Percentiles rank a stretch among this genome's conserved stretches.
Evolutionary conservation across 1,140 invertebrate species (phyloP).

Genomic region (Gonatopus flavifemur): DNA sequence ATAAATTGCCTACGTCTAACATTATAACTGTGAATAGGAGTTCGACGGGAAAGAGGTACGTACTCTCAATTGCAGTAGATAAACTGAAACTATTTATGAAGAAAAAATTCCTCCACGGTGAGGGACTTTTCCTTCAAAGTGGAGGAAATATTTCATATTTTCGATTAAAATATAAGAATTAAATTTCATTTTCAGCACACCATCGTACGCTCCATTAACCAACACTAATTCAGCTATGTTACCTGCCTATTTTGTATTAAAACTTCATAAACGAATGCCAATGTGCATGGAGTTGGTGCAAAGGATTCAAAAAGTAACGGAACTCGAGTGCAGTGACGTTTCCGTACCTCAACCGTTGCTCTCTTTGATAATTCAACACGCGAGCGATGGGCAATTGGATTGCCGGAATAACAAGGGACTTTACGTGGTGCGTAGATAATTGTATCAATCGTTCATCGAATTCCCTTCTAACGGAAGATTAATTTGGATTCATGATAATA

Average conservation of each 20-base stretch:
- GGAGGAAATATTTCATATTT: neutral
- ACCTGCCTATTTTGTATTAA: slow-evolving; percentile 88
- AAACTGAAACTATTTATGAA: too few relatives aligned
- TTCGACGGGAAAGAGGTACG: slow-evolving; percentile 75
- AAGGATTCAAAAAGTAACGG: slow-evolving; percentile 73
- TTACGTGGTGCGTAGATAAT: slow-evolving; percentile 69
- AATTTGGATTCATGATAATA: neutral
- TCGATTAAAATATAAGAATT: neutral
- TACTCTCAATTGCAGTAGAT: too few relatives aligned
- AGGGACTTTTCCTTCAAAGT: neutral
- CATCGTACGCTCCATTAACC: slow-evolving; percentile 77
- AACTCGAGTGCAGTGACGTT: slow-evolving; percentile 70
- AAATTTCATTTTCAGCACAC: slow-evolving; percentile 59
- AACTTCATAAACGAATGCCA: slow-evolving; percentile 83
- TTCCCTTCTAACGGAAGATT: neutral
- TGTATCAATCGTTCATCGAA: neutral
- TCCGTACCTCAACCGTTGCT: slow-evolving; percentile 69
- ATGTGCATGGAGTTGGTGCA: slow-evolving; percentile 76
- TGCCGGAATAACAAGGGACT: slow-evolving; percentile 72
- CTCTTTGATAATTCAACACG: slow-evolving; percentile 73
- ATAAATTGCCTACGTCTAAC: slow-evolving; percentile 82
- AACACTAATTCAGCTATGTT: slow-evolving; percentile 83
- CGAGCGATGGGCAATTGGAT: slow-evolving; percentile 70
- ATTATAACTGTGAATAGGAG: slow-evolving; percentile 77
- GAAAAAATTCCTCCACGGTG: slow-evolving; percentile 1